Evolutionary conservation across 2,113 vertebrate species (phyloP).

Genomic region (Orthochromis indermauri): DNA sequence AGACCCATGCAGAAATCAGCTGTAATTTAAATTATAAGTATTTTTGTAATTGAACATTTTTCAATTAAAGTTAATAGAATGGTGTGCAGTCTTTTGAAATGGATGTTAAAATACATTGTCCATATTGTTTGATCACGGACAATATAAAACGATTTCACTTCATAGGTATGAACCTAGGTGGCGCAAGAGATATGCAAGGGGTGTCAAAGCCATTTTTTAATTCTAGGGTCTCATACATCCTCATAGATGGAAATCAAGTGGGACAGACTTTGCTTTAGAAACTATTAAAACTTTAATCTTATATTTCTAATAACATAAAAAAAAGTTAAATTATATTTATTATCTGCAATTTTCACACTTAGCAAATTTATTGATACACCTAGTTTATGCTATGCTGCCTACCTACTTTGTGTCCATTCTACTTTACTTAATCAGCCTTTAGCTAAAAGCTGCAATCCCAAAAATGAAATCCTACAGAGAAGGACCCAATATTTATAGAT

Average conservation of each 20-base stretch:
- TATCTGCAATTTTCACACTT: background rate
- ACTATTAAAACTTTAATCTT: background rate
- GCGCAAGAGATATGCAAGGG: background rate
- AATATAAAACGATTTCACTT: background rate
- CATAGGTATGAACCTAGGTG: background rate
- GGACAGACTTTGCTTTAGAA: background rate
- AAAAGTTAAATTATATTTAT: background rate
- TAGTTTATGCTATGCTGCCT: background rate
- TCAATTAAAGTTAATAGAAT: slow-evolving; percentile 43
- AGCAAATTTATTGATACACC: background rate
- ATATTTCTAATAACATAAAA: background rate
- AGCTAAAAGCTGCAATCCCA: background rate
- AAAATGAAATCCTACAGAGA: background rate
- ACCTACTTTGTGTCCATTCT: background rate
- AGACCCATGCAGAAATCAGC: background rate
- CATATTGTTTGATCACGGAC: background rate
- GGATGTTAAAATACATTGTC: background rate
- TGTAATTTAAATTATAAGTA: background rate
- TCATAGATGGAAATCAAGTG: background rate
- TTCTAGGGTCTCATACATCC: background rate
- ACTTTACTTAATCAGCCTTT: background rate
- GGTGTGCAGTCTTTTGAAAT: background rate
- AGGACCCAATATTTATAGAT: background rate
- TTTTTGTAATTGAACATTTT: slow-evolving; percentile 49
- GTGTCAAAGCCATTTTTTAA: background rate